A percentile compares a stretch with the other conserved stretches of the same genome.
phyloP scores from a whole-genome alignment of 2,113 vertebrate species.

The Cavia aperea region DNA sequence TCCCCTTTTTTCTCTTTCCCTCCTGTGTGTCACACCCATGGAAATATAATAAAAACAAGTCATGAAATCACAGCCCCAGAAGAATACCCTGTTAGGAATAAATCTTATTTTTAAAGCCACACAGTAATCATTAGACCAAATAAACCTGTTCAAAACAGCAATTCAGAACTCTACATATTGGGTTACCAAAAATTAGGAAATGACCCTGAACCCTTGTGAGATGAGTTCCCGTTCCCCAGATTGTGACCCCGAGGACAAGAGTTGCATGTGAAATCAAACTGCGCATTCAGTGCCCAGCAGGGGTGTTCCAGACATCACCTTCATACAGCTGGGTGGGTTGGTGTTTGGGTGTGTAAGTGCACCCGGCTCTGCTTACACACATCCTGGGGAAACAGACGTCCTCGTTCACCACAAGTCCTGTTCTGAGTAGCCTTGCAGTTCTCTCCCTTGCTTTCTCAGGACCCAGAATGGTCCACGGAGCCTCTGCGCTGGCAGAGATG shows the following conservation, averaged over 20 bases:
- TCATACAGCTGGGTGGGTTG: not conserved
- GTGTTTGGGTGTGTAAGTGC: too few species aligned
- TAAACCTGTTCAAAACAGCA: not conserved
- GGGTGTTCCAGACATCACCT: not conserved
- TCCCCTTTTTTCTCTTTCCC: not conserved
- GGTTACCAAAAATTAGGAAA: slow-evolving; percentile 57
- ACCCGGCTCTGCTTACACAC: not conserved
- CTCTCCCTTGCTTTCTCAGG: not conserved
- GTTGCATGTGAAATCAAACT: slow-evolving; percentile 43
- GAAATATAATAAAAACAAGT: slow-evolving; percentile 35
- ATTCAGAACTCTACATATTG: not conserved
- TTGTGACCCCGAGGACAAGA: slow-evolving; percentile 53
- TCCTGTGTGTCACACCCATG: not conserved
- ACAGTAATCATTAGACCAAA: not conserved
- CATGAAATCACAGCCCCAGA: not conserved
- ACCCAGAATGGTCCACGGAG: not conserved
- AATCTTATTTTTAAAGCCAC: slow-evolving; percentile 36
- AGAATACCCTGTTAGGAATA: slow-evolving; percentile 32
- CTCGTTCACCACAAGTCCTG: rapidly evolving
- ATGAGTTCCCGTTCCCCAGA: slow-evolving; percentile 38
- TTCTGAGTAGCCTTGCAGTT: rapidly evolving
- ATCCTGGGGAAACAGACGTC: not conserved
- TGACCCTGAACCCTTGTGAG: slow-evolving; percentile 52
- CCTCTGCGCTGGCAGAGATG: not conserved
- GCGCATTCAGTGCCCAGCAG: not conserved